Conservation (phyloP, 1,140 invertebrate genomes). For the Caenorhabditis tropicalis region DNA sequence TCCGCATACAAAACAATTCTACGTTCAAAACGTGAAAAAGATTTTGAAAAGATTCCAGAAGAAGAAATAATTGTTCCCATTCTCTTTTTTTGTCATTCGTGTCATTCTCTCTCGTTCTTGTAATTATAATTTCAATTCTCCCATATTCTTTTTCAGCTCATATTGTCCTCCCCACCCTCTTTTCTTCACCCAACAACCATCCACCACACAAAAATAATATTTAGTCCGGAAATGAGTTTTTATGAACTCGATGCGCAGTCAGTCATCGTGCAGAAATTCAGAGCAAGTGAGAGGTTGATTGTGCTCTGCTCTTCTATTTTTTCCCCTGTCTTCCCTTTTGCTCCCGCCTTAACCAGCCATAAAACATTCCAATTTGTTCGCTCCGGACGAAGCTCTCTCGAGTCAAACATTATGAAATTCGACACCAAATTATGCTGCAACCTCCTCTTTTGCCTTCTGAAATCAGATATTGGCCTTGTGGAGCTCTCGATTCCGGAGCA, state of each 20-base stretch:
- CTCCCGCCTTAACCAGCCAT: conserved; percentile 9
- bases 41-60: conserved; percentile 57
- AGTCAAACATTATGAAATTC: conserved; percentile 44
- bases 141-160: not conserved
- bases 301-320: not conserved
- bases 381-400: conserved; percentile 4
- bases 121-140: not conserved
- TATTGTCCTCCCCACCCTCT: not conserved
- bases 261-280: not conserved
- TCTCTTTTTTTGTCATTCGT: not conserved
- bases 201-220: not conserved
- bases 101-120: conserved; percentile 2
- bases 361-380: conserved; percentile 37
- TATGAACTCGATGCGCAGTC: conserved; percentile 34
- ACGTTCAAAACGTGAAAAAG: conserved; percentile 58
- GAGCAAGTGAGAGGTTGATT: conserved; percentile 16
- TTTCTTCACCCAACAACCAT: too few species aligned
- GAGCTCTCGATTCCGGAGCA: not conserved
- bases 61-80: conserved; percentile 15
- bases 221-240: conserved; percentile 31
- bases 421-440: conserved; percentile 42
- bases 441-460: conserved; percentile 35
- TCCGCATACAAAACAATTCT: conserved; percentile 56
- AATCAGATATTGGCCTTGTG: conserved; percentile 31
- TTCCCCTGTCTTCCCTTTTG: not conserved